phyloP scores from a whole-genome alignment of 2,888 invertebrate genomes.

The Xanthorhoe spadicearia region DNA sequence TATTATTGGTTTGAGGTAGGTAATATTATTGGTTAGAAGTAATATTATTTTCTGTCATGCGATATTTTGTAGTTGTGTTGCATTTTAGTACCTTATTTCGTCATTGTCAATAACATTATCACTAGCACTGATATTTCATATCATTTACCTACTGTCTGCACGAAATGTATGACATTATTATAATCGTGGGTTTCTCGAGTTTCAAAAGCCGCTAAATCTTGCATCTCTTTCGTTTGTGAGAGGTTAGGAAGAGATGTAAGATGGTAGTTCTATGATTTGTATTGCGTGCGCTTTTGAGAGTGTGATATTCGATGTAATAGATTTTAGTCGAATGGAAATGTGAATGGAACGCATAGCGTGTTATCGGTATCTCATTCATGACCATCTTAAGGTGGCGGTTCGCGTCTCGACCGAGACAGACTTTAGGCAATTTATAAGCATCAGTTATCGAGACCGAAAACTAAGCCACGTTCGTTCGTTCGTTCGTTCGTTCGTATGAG shows the following conservation, averaged over 20 bases:
- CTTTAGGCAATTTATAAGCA: too few relatives aligned
- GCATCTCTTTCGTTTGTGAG: conserved; percentile 3
- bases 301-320: conserved; percentile 73
- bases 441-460: too few relatives aligned
- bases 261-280: conserved; percentile 20
- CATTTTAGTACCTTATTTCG: conserved; percentile 47
- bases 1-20: too few relatives aligned
- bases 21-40: neutral
- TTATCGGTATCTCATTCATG: conserved; percentile 56
- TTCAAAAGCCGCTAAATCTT: neutral
- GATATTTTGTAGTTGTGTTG: conserved; percentile 43
- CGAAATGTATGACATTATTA: conserved; percentile 47
- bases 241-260: conserved; percentile 11
- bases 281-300: conserved; percentile 53
- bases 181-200: conserved; percentile 4
- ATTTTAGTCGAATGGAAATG: conserved; percentile 66
- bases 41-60: conserved; percentile 41
- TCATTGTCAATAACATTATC: conserved; percentile 47
- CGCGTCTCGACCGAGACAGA: too few relatives aligned
- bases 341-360: conserved; percentile 67
- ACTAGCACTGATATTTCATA: conserved; percentile 41
- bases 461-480: too few relatives aligned
- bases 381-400: too few relatives aligned
- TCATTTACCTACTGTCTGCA: conserved; percentile 63
- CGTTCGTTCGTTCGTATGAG: too few relatives aligned